Evolutionary conservation across 35 echinoderm and acorn worm genomes (phyloP).

Genomic region (Lytechinus variegatus): DNA sequence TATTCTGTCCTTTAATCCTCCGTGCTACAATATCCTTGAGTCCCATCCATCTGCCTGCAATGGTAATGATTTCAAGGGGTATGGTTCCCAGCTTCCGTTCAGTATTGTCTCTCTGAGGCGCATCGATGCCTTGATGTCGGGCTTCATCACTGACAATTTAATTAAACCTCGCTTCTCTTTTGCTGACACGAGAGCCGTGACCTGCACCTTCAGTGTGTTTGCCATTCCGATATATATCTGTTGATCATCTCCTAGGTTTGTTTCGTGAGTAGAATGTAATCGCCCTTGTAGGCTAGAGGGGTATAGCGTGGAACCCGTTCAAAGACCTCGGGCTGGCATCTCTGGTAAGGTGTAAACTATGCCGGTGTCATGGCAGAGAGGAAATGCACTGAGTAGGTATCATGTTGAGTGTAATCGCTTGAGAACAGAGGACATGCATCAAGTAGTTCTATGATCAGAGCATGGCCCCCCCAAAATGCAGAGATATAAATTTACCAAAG

Average conservation of each 20-base stretch:
- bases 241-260: neutral
- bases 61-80: neutral
- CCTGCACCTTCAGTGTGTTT: conserved; percentile 22
- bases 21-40: too few species aligned
- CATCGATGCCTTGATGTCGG: conserved; percentile 1
- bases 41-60: neutral
- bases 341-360: neutral
- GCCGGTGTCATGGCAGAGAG: neutral
- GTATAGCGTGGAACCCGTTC: neutral
- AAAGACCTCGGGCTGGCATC: neutral
- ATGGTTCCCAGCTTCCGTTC: neutral
- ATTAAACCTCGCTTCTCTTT: conserved; percentile 32
- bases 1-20: too few species aligned
- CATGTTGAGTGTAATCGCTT: neutral
- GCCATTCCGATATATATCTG: neutral
- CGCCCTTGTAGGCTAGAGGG: neutral
- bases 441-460: too few species aligned
- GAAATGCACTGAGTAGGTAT: neutral
- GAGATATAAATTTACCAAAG: too few species aligned
- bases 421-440: neutral
- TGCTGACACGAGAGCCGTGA: conserved; percentile 22
- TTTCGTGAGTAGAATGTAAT: neutral
- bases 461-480: too few species aligned
- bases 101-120: neutral
- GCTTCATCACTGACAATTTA: conserved; percentile 46